phyloP scores from a whole-genome alignment of 2,888 invertebrate species.

The Mythimna ferrago region DNA sequence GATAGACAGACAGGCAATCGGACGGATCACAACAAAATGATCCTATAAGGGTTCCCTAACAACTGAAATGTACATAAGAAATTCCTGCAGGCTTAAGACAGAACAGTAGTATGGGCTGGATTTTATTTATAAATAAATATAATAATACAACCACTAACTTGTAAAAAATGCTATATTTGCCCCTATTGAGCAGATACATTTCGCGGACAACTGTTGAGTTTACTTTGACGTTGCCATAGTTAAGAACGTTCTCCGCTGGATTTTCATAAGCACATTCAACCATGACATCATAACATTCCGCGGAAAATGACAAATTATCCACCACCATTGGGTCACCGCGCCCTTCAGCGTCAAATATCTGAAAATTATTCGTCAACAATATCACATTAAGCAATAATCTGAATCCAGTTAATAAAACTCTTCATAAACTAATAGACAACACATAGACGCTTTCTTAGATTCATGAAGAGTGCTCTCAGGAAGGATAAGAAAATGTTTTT shows the following conservation, averaged over 20 bases:
- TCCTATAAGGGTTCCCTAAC: no score
- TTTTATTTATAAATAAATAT: no score
- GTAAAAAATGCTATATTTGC: slow-evolving; percentile 90
- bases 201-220: slow-evolving; percentile 82
- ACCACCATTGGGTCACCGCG: slow-evolving; percentile 84
- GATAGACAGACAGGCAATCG: no score
- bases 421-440: background rate
- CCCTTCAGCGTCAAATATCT: slow-evolving; percentile 86
- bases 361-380: slow-evolving; percentile 40
- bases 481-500: no score
- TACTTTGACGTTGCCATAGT: slow-evolving; percentile 91
- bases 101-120: background rate
- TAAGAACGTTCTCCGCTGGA: slow-evolving; percentile 82
- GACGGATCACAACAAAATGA: no score
- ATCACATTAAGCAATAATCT: slow-evolving; percentile 1
- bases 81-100: background rate
- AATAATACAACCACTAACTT: slow-evolving; percentile 78
- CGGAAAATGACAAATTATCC: slow-evolving; percentile 84
- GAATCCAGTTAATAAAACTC: background rate
- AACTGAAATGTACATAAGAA: background rate
- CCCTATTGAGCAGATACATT: slow-evolving; percentile 90
- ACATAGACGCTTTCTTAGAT: no score
- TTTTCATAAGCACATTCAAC: slow-evolving; percentile 89
- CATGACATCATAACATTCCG: slow-evolving; percentile 91
- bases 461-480: no score